These are phyloP conservation scores for Aromia moschata DNA, from an alignment of 2,888 invertebrate genomes.

Conservation along the genomic window DNA sequence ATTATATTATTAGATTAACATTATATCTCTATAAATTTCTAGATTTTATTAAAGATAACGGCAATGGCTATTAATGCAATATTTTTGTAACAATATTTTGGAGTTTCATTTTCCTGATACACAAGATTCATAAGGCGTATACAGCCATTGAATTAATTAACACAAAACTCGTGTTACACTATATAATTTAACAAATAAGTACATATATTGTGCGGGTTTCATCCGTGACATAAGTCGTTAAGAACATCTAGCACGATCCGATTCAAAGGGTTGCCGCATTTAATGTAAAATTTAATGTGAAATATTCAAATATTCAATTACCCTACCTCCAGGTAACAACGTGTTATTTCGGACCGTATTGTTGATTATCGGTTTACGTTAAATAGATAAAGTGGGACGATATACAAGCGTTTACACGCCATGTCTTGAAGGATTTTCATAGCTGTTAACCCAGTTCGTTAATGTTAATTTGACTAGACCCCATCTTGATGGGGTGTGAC, in stretches of 20 bases:
- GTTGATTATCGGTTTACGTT: conserved; percentile 32
- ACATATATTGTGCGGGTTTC: not conserved
- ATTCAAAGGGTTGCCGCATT: conserved; percentile 16
- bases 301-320: conserved; percentile 41
- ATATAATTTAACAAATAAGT: too few relatives aligned
- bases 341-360: conserved; percentile 37
- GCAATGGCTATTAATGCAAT: too few relatives aligned
- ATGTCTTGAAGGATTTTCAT: conserved; percentile 34
- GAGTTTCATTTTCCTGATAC: too few relatives aligned
- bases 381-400: conserved; percentile 27
- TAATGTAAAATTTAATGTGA: conserved; percentile 19
- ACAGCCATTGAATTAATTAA: not conserved
- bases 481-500: too few relatives aligned
- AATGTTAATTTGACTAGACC: too few relatives aligned
- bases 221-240: conserved; percentile 12
- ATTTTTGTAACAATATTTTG: too few relatives aligned
- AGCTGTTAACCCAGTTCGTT: too few relatives aligned
- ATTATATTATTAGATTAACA: too few relatives aligned
- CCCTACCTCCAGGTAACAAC: conserved; percentile 33
- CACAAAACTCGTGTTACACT: too few relatives aligned
- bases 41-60: too few relatives aligned
- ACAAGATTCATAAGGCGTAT: not conserved
- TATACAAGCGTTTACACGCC: conserved; percentile 34
- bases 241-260: not conserved
- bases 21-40: too few relatives aligned